A percentile compares a stretch with the other conserved stretches of the same genome.
phyloP scores from a whole-genome alignment of 2,797 vertebrate species.

The Syngnathus acus region DNA sequence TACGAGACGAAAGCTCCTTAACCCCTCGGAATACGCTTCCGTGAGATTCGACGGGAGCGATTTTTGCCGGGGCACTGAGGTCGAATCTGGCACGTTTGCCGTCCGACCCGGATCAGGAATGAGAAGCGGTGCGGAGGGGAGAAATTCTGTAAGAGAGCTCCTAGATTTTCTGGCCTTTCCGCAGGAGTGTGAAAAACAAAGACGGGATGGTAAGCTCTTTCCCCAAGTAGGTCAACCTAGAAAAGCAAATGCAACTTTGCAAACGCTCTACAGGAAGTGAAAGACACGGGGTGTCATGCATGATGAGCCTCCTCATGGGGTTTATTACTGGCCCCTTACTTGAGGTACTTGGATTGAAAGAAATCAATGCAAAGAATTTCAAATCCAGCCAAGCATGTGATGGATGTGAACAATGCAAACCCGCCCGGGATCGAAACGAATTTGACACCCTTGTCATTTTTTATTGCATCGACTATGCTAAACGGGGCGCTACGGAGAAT shows the following conservation, averaged over 20 bases:
- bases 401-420: conserved; percentile 44
- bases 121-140: conserved; percentile 3
- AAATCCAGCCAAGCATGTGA: conserved; percentile 69
- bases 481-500: conserved; percentile 21
- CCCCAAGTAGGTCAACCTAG: conserved; percentile 61
- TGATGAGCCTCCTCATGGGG: conserved; percentile 33
- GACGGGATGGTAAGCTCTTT: conserved; percentile 37
- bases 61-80: conserved; percentile 46
- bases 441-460: conserved; percentile 40
- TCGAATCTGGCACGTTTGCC: conserved; percentile 49
- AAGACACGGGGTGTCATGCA: conserved; percentile 39
- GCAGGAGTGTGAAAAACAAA: conserved; percentile 52
- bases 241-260: conserved; percentile 29
- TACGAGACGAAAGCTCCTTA: conserved; percentile 65
- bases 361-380: conserved; percentile 73
- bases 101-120: conserved; percentile 31
- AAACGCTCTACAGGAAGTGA: conserved; percentile 29
- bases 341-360: conserved; percentile 46
- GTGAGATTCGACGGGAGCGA: conserved; percentile 46
- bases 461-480: conserved; percentile 37
- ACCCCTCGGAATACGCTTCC: conserved; percentile 53
- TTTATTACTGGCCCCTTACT: conserved; percentile 40
- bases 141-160: conserved; percentile 38
- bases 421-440: conserved; percentile 39
- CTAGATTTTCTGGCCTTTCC: conserved; percentile 42